phyloP scores from a whole-genome alignment of 1,140 invertebrate genomes.

The Agrypnia vestita region DNA sequence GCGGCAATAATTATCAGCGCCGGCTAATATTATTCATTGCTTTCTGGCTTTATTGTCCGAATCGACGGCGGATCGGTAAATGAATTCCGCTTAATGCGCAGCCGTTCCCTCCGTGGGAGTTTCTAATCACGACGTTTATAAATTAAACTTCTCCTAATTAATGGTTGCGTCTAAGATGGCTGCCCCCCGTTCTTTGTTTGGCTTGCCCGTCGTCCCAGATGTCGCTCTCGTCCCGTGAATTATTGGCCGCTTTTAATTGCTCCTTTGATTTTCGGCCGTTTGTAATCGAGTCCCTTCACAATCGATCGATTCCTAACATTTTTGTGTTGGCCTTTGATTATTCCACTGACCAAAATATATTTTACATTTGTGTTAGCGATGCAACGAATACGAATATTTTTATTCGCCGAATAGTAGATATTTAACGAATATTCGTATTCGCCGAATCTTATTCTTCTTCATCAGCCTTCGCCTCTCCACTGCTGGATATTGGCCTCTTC shows the following conservation, averaged over 20 bases:
- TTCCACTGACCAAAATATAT: too few relatives aligned
- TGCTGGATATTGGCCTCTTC: too few relatives aligned
- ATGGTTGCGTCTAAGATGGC: constrained; percentile 27
- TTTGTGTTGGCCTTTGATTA: too few relatives aligned
- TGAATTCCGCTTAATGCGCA: constrained; percentile 6
- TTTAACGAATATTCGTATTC: too few relatives aligned
- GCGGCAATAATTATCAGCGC: background rate
- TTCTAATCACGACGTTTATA: constrained; percentile 33
- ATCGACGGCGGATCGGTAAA: constrained; percentile 2
- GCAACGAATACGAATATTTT: too few relatives aligned
- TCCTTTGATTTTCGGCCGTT: background rate
- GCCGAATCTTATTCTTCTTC: too few relatives aligned
- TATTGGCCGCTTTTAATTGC: constrained; percentile 30
- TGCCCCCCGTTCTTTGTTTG: constrained; percentile 11
- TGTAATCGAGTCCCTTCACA: too few relatives aligned
- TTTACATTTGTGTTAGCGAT: too few relatives aligned
- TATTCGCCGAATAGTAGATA: too few relatives aligned
- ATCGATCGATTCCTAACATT: too few relatives aligned
- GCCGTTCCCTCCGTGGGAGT: constrained; percentile 21
- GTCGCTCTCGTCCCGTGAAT: constrained; percentile 33
- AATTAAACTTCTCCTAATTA: constrained; percentile 43
- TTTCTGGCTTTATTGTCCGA: constrained; percentile 8
- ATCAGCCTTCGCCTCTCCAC: too few relatives aligned
- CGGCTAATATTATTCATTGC: constrained; percentile 9
- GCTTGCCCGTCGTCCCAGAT: background rate